A percentile compares a stretch with the other conserved stretches of the same genome.
Evolutionary conservation across 1,140 invertebrate genomes (phyloP).

Genomic region (Hesperophylax magnus): DNA sequence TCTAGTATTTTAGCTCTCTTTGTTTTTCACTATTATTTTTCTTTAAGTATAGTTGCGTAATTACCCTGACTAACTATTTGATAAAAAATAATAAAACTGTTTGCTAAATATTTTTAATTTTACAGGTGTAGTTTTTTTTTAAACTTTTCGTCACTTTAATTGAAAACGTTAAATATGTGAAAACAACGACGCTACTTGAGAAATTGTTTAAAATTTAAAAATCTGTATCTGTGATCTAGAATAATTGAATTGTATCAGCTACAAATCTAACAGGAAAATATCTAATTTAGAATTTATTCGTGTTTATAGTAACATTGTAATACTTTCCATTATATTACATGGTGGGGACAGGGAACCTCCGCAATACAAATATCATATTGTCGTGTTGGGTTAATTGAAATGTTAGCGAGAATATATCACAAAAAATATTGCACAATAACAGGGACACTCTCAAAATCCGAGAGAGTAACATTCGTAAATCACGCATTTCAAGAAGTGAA

Average conservation of each 20-base stretch:
- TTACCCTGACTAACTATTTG: conserved; percentile 57
- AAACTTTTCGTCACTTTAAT: not conserved
- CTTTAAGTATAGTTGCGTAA: conserved; percentile 48
- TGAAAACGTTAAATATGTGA: not conserved
- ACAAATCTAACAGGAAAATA: conserved; percentile 26
- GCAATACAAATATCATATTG: not conserved
- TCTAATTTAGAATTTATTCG: conserved; percentile 52
- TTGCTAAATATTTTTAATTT: conserved; percentile 31
- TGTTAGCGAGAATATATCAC: conserved; percentile 40
- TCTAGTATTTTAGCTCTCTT: conserved; percentile 38
- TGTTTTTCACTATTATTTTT: conserved; percentile 33
- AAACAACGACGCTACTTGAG: conserved; percentile 9
- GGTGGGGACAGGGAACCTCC: not conserved
- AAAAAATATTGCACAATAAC: conserved; percentile 42
- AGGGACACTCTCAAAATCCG: not conserved
- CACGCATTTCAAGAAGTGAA: too few species aligned
- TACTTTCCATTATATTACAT: conserved; percentile 40
- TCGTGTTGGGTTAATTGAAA: not conserved
- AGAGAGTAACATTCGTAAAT: not conserved
- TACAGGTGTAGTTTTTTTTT: conserved; percentile 14
- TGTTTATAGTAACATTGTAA: conserved; percentile 7
- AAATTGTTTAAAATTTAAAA: not conserved
- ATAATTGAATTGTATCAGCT: conserved; percentile 13
- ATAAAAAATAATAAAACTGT: conserved; percentile 48
- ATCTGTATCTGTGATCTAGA: conserved; percentile 13